Base-by-base conservation (phyloP, 2,888 invertebrate genomes). In the Beris morrisii region DNA sequence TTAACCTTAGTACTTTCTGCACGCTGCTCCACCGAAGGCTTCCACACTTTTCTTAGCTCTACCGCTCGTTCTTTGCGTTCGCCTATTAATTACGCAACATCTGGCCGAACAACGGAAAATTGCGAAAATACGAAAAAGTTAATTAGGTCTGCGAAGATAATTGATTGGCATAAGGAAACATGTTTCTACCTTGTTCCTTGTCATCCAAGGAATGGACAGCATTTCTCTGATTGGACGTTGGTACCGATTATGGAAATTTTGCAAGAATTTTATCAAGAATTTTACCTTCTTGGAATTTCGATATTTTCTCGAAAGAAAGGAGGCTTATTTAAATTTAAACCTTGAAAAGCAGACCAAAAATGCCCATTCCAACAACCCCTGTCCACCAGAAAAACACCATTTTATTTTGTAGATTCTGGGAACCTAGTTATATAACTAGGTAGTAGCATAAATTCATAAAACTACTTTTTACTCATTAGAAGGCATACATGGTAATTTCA, bases 81-180 rank as follows among this genome's bases (percentile, higher is more conserved):
- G 66, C 44, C 69, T 67, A 69, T 69, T 69, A 69, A 69, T 69
- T 67, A 67, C 66, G 67, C 45, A 69, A 69, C 69, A 69, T 66
- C 69, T 69, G 69, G 64, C 38, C 4, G 12, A 55, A 66, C 59
- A 67, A 65, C 57, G 56, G 43, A 15, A 45, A 31, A 64, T 44
- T 50, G 48, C 32, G 57, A 43, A 58, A 65, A 48, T 53, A 56
- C 55, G 65, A 66, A 67, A 64, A 68, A 66, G 53, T 59, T 69
- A 69, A 69, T 66, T 66, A 59, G 66, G 22, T 58, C 55, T 66
- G 66, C 52, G 48, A 52, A 61, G 59, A 65, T 67, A 64, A 67
- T 59, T 67, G 65, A 65, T 64, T 64, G 65, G 63, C 59, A 31
- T 52, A 61, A 38, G 61, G 38, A 61, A 50, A 61, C 61, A 61